Evolutionary conservation across 1,140 invertebrate genomes (phyloP), one percentile per base, ranked within the genome.

Genomic region (Atta colombica): DNA sequence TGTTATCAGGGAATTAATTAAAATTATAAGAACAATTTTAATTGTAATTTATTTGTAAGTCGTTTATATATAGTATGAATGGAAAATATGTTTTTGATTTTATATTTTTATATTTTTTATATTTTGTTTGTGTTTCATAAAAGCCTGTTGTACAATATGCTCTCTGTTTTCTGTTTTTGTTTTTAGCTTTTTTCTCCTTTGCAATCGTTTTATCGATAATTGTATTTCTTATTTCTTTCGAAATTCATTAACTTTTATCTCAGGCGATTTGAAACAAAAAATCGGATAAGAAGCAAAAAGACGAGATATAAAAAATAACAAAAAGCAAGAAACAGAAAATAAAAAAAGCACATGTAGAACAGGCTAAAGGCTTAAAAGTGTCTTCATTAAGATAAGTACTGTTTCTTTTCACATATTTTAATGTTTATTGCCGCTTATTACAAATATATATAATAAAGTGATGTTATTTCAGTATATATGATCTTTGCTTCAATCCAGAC

Each of bases 401-500:
- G 25, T 31, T 49, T 14, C 3, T 68, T 49, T 51, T 58, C 39
- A 12, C 2, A n/a, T 55, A n/a, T 21, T 58, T 21, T 58, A 58
- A 53, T 45, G 2, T 69, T 58, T 6, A 51, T 4, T 10, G 1
- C 35, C 14, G 21, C 28, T 2, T 5, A 10, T 60, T 53, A 35
- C 31, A 25, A 10, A 1, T n/a, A 61, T 74, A 88, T 55, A 89
- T 85, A 45, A 10, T 45, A 88, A 86, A 78, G 25, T 74, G 87
- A 63, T 90, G 87, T 92, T 91, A 84, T 97, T 97, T 87, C 94
- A 99, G 99, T 95, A 98, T 99, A 66, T 99, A 99, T 94, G 97
- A 98, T 93, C 94, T 99, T 87, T 99, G 98, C 95, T 99, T 99
- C 93, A 99, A 98, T 94, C 99, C 99, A 39, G 98, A 99, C 96